Conservation (phyloP, 2,113 vertebrate species). For the Machaerirhynchus nigripectus region DNA sequence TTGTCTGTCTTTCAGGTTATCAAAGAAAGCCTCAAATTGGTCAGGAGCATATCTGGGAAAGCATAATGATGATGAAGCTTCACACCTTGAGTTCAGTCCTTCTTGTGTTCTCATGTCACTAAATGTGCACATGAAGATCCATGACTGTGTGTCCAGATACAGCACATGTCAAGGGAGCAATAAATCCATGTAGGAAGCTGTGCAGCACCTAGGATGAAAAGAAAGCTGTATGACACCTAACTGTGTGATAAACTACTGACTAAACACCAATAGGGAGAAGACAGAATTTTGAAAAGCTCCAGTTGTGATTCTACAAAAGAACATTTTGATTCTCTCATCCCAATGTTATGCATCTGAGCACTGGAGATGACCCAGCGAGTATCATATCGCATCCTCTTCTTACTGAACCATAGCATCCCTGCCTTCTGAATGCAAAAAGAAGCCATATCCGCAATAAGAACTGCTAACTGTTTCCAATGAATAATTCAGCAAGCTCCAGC, state of each 20-base stretch:
- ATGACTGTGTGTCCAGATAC: neutral
- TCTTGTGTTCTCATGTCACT: neutral
- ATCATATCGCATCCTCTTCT: neutral
- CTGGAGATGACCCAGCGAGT: neutral
- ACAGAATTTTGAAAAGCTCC: neutral
- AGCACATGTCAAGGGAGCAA: neutral
- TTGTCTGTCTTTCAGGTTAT: neutral
- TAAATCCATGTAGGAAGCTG: neutral
- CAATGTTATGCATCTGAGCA: rapidly evolving
- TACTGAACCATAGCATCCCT: neutral
- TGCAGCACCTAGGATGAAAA: neutral
- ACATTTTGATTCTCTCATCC: neutral
- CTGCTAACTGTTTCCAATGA: conserved; percentile 6
- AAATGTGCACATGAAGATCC: neutral
- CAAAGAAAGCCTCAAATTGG: neutral
- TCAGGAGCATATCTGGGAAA: neutral
- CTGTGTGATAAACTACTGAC: neutral
- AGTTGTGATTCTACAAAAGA: neutral
- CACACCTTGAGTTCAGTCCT: neutral
- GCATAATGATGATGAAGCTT: neutral
- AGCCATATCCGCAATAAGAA: neutral
- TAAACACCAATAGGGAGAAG: neutral
- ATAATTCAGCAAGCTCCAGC: conserved; percentile 39
- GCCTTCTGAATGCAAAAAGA: neutral
- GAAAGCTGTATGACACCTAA: neutral